Percentiles rank a stretch among this genome's conserved stretches.
These are phyloP conservation scores for Vireo griseus DNA, from an alignment of 2,797 vertebrate genomes.

Conservation along the genomic window DNA sequence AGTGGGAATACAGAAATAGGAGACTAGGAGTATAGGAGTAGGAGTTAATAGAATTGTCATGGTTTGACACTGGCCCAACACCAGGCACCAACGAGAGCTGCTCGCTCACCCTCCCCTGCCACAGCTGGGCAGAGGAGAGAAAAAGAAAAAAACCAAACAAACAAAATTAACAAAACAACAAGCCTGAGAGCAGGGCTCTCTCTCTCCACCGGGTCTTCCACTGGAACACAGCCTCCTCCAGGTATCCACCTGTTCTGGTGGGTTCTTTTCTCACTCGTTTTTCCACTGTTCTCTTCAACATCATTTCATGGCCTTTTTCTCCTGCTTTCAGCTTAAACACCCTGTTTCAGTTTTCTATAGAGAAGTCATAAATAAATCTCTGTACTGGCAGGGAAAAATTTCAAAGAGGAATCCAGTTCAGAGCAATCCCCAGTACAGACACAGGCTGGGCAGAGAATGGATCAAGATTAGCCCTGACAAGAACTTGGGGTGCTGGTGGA, in stretches of 20 bases:
- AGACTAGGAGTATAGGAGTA: background rate
- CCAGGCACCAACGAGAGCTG: background rate
- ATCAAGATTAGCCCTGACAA: background rate
- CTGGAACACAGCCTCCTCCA: too few relatives aligned
- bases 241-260: too few relatives aligned
- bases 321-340: background rate
- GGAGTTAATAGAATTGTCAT: background rate
- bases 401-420: background rate
- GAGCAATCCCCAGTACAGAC: background rate
- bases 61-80: background rate
- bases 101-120: background rate
- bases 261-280: background rate
- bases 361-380: background rate
- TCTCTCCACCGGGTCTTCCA: too few relatives aligned
- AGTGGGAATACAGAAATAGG: background rate
- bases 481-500: background rate
- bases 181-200: too few relatives aligned
- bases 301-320: background rate
- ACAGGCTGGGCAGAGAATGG: background rate
- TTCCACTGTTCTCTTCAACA: background rate
- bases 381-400: background rate
- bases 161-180: background rate
- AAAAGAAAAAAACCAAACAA: background rate
- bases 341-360: background rate
- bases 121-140: background rate